Conservation (phyloP, 2,113 vertebrate species). For the Bungarus multicinctus region DNA sequence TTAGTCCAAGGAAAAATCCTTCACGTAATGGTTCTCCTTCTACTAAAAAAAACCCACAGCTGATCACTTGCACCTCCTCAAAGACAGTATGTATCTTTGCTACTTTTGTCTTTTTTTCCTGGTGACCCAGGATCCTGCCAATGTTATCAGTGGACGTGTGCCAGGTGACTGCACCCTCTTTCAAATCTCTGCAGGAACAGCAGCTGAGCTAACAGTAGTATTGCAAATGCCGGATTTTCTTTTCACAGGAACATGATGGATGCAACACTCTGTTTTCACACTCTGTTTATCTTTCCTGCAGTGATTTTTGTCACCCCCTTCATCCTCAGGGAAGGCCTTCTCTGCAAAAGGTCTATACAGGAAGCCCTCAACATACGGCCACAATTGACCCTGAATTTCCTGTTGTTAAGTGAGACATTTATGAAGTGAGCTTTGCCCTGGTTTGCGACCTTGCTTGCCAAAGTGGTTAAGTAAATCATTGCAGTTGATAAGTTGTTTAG, state of each 20-base stretch:
- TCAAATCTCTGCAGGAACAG: neutral
- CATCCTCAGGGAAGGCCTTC: neutral
- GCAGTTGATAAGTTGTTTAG: too few relatives aligned
- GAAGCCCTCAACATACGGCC: neutral
- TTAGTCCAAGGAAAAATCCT: neutral
- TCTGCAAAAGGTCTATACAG: neutral
- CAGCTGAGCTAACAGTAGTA: slow-evolving; percentile 27
- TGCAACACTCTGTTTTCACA: neutral
- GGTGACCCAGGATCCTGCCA: neutral
- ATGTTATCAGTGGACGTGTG: neutral
- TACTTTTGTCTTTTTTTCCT: neutral
- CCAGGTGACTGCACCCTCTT: neutral
- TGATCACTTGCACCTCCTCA: neutral
- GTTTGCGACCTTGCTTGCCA: neutral
- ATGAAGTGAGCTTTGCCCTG: neutral
- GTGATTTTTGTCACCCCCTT: neutral
- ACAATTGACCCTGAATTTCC: neutral
- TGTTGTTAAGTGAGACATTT: neutral
- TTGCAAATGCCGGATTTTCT: neutral
- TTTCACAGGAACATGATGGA: neutral
- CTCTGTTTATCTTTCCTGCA: neutral
- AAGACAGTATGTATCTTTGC: neutral
- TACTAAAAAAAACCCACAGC: neutral
- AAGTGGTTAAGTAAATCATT: too few relatives aligned
- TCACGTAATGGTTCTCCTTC: neutral